phyloP scores from a whole-genome alignment of 2,888 invertebrate species.

The Seira musarum region DNA sequence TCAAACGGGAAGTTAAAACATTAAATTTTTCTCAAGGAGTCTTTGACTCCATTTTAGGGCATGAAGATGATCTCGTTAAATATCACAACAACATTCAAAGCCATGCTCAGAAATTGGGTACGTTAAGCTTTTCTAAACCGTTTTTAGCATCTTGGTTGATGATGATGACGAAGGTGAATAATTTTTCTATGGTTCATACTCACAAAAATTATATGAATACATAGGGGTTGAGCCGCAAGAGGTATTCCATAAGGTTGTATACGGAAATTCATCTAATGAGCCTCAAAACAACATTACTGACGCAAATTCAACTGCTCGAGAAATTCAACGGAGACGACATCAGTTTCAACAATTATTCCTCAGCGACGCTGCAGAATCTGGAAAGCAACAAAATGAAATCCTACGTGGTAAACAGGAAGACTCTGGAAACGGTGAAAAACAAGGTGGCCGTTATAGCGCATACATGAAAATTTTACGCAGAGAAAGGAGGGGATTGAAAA shows the following conservation, averaged over 20 bases:
- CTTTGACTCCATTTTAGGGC: conserved; percentile 23
- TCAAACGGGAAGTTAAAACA: conserved; percentile 3
- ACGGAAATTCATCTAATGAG: neutral
- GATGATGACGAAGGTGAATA: too few species aligned
- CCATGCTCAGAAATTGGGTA: conserved; percentile 26
- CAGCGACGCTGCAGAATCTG: neutral
- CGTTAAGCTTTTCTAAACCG: too few species aligned
- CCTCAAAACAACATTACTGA: neutral
- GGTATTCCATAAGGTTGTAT: conserved; percentile 3
- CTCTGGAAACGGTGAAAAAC: neutral
- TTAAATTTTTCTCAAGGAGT: conserved; percentile 26
- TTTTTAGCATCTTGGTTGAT: too few species aligned
- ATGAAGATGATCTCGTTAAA: conserved; percentile 31
- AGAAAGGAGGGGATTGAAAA: conserved; percentile 45
- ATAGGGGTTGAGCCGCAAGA: conserved; percentile 24
- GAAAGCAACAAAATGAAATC: conserved; percentile 1
- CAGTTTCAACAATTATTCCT: conserved; percentile 26
- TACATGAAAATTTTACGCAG: conserved; percentile 39
- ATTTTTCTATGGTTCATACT: too few species aligned
- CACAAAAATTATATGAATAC: neutral
- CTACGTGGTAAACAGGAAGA: neutral
- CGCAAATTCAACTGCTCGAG: neutral
- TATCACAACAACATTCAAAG: conserved; percentile 19
- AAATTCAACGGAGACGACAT: conserved; percentile 18
- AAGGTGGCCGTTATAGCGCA: neutral